Evolutionary conservation across 2,113 vertebrate species (phyloP), one percentile per base, ranked within the genome.

Genomic region (Agapornis roseicollis): DNA sequence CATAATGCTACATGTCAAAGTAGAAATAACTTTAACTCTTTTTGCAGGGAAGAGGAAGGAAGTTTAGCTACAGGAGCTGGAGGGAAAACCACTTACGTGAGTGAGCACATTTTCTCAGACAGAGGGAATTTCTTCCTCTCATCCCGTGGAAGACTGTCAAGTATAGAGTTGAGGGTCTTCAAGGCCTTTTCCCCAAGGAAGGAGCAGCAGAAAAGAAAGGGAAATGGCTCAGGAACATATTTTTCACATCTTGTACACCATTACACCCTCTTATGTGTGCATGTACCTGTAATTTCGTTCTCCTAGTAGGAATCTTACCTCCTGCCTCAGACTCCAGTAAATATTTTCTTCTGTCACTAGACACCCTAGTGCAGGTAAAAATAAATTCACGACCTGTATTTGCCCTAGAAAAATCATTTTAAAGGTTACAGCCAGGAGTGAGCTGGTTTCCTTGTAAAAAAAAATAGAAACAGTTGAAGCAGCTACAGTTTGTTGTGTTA

Each of bases 121-220:
- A 93, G 91, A 44, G 97, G 96, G 64, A 99, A 96, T 33, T 94
- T 97, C 90, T 91, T 98, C 49, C 97, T 98, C 69, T 98, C 97
- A 23, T 98, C 98, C 56, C 90, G 94, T 31, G 98, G 86, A 27
- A 98, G 47, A 35, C 76, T 90, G 15, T 98, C 97, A 18, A 99
- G 94, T 89, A 99, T 97, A 71, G 95, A 97, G 95, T 99, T 99
- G 39, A 99, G 96, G 13, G 98, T 99, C 90, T 97, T 98, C 94
- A 99, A 93, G 25, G 98, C 98, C 99, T 99, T 97, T 74, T 1
- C 19, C 25, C 28, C 35, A 22, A 27, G 60, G 52, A 44, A 65
- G 7, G 47, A 35, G 17, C 1, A 11, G 33, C 27, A 70, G 25
- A 80, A 80, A 9, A 56, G 2, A 3, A 71, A 72, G 3, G 13